These are phyloP conservation scores for Anthrax anthrax DNA, from an alignment of 2,888 invertebrate genomes.

Conservation along the genomic window DNA sequence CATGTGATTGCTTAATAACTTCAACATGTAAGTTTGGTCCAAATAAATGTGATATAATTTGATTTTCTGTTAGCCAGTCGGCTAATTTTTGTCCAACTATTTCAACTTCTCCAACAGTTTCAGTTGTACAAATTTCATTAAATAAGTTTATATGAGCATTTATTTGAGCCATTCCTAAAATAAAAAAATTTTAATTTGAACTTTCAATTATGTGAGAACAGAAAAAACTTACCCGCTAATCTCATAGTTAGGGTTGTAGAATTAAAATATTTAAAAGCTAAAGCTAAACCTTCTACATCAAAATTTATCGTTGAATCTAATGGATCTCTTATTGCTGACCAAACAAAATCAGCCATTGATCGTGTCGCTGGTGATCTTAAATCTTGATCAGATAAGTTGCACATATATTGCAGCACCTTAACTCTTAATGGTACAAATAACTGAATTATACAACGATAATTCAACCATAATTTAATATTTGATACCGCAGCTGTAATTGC, in stretches of 20 bases:
- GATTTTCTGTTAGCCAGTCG: conserved; percentile 76
- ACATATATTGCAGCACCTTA: conserved; percentile 83
- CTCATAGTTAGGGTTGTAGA: conserved; percentile 90
- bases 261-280: conserved; percentile 94
- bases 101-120: conserved; percentile 73
- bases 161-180: conserved; percentile 63
- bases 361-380: conserved; percentile 75
- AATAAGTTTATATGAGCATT: conserved; percentile 86
- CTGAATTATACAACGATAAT: conserved; percentile 78
- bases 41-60: conserved; percentile 85
- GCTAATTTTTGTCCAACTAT: conserved; percentile 71
- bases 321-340: conserved; percentile 89
- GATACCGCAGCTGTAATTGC: conserved; percentile 83
- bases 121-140: conserved; percentile 82
- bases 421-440: conserved; percentile 76
- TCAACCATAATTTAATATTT: conserved; percentile 86
- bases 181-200: too few species aligned
- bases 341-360: conserved; percentile 92
- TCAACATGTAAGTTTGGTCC: conserved; percentile 96
- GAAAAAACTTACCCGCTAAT: conserved; percentile 49
- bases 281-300: conserved; percentile 73
- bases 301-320: conserved; percentile 73
- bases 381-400: conserved; percentile 82
- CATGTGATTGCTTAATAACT: conserved; percentile 87
- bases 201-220: too few species aligned